Base-by-base conservation (phyloP, 2,888 invertebrate genomes). In the Athalia circularis region DNA sequence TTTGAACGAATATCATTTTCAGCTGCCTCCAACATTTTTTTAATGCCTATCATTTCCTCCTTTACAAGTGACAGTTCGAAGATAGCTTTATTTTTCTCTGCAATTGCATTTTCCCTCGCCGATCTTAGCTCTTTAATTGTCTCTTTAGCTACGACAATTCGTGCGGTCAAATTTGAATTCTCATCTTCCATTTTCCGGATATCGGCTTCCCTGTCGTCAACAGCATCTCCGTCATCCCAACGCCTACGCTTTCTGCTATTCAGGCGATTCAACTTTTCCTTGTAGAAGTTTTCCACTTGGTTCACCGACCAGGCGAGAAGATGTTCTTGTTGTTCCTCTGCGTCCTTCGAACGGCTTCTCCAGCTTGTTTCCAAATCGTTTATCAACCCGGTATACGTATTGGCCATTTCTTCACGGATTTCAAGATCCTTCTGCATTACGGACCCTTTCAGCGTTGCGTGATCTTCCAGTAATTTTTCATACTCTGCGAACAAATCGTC, bases 331-430 rank as follows among this genome's bases (percentile, higher is more conserved):
- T 87, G 83, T 11, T 81, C 82, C 52, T 87, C 87, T 5, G 84
- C 79, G 0, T 84, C 82, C 61, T 84, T 80, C 47, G 83, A 81
- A 43, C 84, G 81, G n/a, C 82, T 83, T n/a, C 80, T 85, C 87
- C 88, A 89, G 29, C 80, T 82, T 3, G 81, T 81, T 15, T 89
- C 85, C 4, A 89, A 78, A 3, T 86, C 83, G 13, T 84, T 81
- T 11, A 88, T 83, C 65, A 86, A 81, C 0, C 65, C 77, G 0
- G 83, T 78, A 59, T 86, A 87, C 50, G 84, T 81, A 11, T 85
- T 81, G 0, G 82, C 78, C 80, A 89, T 79, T 72, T 87, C 87
- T 29, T 86, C 77, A 0, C 87, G 86, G n/a, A 87, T 83, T 57
- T 86, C 83, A 11, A 79, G 81, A 13, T 89, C 89, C 0, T 82